Conservation (phyloP, 2,888 invertebrate genomes). For the Subacronicta megacephala region DNA sequence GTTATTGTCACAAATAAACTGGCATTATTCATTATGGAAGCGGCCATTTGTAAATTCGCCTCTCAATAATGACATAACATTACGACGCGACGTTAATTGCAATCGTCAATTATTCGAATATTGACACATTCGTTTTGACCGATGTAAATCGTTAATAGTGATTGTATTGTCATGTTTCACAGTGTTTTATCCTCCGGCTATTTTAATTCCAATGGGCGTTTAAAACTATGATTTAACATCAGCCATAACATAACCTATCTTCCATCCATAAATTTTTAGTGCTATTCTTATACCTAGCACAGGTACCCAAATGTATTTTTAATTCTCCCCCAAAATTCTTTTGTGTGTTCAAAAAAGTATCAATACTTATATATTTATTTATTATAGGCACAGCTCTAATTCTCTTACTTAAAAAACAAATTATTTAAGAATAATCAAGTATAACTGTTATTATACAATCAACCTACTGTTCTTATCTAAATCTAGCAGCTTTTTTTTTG, state of each 20-base stretch:
- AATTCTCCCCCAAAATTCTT: too few relatives aligned
- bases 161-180: constrained; percentile 40
- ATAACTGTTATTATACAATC: too few relatives aligned
- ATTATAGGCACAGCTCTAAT: too few relatives aligned
- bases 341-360: too few relatives aligned
- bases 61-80: constrained; percentile 44
- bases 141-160: constrained; percentile 49
- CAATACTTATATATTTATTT: too few relatives aligned
- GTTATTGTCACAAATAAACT: constrained; percentile 19
- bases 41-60: constrained; percentile 31
- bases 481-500: background rate
- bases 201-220: constrained; percentile 7
- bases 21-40: constrained; percentile 22
- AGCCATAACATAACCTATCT: background rate
- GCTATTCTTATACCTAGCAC: too few relatives aligned
- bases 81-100: constrained; percentile 53
- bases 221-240: too few relatives aligned
- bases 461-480: background rate
- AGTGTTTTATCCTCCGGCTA: constrained; percentile 27
- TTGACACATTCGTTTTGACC: constrained; percentile 38
- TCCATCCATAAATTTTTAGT: too few relatives aligned
- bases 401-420: too few relatives aligned
- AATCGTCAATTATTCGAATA: constrained; percentile 59
- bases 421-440: too few relatives aligned
- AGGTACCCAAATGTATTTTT: too few relatives aligned